Conservation (phyloP, 2,888 invertebrate genomes). For the Panorpa germanica region DNA sequence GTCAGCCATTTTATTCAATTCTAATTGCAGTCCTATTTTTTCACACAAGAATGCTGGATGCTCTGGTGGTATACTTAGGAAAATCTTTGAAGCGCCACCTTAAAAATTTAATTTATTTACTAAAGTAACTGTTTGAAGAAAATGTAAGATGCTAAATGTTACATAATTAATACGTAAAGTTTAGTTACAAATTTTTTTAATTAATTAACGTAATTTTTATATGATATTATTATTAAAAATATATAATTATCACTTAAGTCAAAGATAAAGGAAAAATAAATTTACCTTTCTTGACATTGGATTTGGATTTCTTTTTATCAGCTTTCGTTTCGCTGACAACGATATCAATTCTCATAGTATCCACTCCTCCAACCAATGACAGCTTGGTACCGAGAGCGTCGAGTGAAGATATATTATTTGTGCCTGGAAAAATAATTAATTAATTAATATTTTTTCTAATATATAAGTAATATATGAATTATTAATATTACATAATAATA, state of each 20-base stretch:
- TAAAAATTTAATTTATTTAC: too few relatives aligned
- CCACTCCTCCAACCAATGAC: slow-evolving; percentile 67
- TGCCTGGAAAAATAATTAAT: slow-evolving; percentile 17
- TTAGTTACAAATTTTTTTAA: too few relatives aligned
- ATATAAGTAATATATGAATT: background rate
- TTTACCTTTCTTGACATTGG: slow-evolving; percentile 20
- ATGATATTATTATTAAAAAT: too few relatives aligned
- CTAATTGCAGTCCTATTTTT: slow-evolving; percentile 74
- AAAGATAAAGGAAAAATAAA: too few relatives aligned
- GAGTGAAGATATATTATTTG: slow-evolving; percentile 43
- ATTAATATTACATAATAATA: too few relatives aligned
- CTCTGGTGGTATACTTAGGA: slow-evolving; percentile 37
- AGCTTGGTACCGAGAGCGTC: slow-evolving; percentile 80
- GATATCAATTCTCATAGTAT: slow-evolving; percentile 80
- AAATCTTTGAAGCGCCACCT: too few relatives aligned
- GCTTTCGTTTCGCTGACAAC: slow-evolving; percentile 74
- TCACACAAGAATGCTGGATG: slow-evolving; percentile 86
- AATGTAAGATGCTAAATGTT: too few relatives aligned
- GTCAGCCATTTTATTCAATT: slow-evolving; percentile 77
- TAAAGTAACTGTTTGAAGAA: too few relatives aligned
- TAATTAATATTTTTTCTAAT: slow-evolving; percentile 4
- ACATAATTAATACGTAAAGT: too few relatives aligned
- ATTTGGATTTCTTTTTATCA: slow-evolving; percentile 33
- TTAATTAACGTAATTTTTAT: too few relatives aligned
- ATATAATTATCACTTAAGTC: too few relatives aligned